Evolutionary conservation across 2,888 invertebrate species (phyloP), one percentile per base, ranked within the genome.

Genomic region (Drosophila picticornis): DNA sequence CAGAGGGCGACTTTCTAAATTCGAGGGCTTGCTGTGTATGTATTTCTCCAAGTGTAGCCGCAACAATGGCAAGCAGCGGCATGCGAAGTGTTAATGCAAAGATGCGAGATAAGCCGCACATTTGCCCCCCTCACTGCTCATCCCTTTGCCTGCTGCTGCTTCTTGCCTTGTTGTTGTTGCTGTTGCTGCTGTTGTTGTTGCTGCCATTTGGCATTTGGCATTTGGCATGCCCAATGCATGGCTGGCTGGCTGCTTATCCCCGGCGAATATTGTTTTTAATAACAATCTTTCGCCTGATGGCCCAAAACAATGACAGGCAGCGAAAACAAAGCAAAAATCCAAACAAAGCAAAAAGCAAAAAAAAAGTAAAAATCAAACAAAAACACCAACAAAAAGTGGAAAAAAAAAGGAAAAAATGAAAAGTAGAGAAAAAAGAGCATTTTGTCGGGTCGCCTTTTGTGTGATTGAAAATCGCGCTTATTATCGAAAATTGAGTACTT

Each of bases 251-350:
- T 79, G 70, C 86, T 86, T 81, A 89, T 80, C 88, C 88, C 88
- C 84, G 72, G 69, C 79, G 72, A 84, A 84, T 89, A 88, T 86
- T 88, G 82, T 89, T 84, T 88, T 89, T 88, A 88, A 88, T 87
- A 88, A 84, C 87, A 59, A 67, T 73, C 50, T 58, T 73, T 81
- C 77, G 74, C 63, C 55, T 73, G 59, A 71, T 71, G 65, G 63
- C 72, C 36, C 59, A 66, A 79, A 71, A 80, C 79, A 79, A 76
- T 69, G 79, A 51, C 53, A 60, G 40, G 29, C 57, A 53, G 22
- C 51, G 58, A 43, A 63, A 65, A 48, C 32, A 67, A 51, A 59
- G 57, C 63, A 48, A 46, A 55, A 69, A 38, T 36, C 63, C 34
- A 58, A 72, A 48, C 57, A 59, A 46, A 65, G 50, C 72, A 60